phyloP scores from a whole-genome alignment of 2,888 invertebrate genomes.

The Neoascia interrupta region DNA sequence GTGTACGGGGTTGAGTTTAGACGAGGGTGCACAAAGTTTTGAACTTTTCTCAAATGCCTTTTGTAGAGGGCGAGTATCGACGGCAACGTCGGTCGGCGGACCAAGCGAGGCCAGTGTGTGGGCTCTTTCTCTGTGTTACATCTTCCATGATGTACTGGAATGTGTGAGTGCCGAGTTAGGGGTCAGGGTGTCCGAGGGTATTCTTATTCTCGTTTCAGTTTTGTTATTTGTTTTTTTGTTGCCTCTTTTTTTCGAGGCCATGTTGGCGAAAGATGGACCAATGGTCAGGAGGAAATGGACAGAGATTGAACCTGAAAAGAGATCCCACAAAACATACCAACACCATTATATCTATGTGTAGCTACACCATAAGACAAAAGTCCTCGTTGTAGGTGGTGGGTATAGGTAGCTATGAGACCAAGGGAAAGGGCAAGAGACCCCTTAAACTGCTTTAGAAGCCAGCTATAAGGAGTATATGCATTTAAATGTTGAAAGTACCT shows the following conservation, averaged over 20 bases:
- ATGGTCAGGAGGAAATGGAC: slow-evolving; percentile 28
- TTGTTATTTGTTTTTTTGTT: slow-evolving; percentile 55
- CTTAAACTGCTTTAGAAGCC: too few relatives aligned
- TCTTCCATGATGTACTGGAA: slow-evolving; percentile 8
- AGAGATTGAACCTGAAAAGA: neutral
- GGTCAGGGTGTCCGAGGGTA: slow-evolving; percentile 24
- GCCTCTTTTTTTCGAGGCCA: slow-evolving; percentile 2
- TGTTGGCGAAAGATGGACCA: slow-evolving; percentile 48
- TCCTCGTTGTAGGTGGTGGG: too few relatives aligned
- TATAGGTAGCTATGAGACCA: too few relatives aligned
- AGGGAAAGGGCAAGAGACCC: too few relatives aligned
- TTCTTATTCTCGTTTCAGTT: slow-evolving; percentile 47
- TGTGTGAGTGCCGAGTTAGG: slow-evolving; percentile 9
- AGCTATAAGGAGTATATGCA: too few relatives aligned
- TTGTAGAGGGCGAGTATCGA: slow-evolving; percentile 44
- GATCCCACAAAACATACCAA: neutral
- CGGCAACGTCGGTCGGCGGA: slow-evolving; percentile 5
- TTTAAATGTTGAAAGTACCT: too few relatives aligned
- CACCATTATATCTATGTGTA: too few relatives aligned
- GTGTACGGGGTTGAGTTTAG: slow-evolving; percentile 43
- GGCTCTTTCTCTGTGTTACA: slow-evolving; percentile 35
- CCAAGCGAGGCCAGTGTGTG: slow-evolving; percentile 56
- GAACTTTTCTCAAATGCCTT: slow-evolving; percentile 68
- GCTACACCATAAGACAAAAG: too few relatives aligned
- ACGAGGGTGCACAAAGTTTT: slow-evolving; percentile 65